These are phyloP conservation scores for Barnardius zonarius DNA, from an alignment of 2,113 vertebrate genomes.

Conservation along the genomic window DNA sequence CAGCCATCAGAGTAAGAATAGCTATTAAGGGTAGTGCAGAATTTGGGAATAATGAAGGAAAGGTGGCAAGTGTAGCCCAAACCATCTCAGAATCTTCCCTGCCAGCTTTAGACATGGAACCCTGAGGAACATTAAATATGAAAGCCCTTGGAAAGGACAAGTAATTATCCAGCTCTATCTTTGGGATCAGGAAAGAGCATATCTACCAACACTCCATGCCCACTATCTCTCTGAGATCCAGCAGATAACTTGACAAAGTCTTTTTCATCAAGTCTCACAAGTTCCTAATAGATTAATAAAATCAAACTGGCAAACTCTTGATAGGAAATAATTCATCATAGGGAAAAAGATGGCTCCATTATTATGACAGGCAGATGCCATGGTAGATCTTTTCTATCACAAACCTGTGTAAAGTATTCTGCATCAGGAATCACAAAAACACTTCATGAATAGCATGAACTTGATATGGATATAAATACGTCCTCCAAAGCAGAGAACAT, in stretches of 20 bases:
- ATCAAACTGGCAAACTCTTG: neutral
- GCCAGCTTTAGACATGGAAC: neutral
- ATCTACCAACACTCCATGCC: neutral
- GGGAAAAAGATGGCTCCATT: neutral
- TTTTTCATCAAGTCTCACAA: neutral
- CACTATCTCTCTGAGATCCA: neutral
- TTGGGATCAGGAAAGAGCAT: neutral
- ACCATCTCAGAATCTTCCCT: neutral
- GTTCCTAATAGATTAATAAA: neutral
- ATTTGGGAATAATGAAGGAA: neutral
- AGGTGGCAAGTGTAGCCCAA: neutral
- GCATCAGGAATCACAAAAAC: neutral
- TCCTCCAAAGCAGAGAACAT: neutral
- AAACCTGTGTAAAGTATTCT: neutral
- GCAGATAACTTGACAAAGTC: neutral
- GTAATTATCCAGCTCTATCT: neutral
- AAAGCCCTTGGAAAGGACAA: neutral
- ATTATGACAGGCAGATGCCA: fast-evolving
- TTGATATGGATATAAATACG: neutral
- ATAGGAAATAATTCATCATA: neutral
- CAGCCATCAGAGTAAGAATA: neutral
- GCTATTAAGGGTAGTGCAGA: neutral
- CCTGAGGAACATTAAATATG: neutral
- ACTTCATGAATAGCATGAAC: neutral
- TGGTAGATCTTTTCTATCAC: neutral